These are phyloP conservation scores for Geothlypis trichas DNA, from an alignment of 2,113 vertebrate species.

Conservation along the genomic window DNA sequence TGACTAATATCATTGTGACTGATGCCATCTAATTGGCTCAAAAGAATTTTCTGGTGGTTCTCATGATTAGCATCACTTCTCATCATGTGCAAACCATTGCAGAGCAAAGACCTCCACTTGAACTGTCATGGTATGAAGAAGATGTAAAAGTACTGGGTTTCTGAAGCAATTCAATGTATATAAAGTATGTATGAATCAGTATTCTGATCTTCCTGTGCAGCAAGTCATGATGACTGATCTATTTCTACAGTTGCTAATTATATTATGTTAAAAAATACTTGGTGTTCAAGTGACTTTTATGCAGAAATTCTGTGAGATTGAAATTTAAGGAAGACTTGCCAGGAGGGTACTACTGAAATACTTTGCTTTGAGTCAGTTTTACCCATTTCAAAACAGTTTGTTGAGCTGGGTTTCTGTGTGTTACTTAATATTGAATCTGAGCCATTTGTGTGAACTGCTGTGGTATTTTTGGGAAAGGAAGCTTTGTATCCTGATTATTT, in stretches of 20 bases:
- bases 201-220: slow-evolving; percentile 37
- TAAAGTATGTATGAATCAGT: slow-evolving; percentile 56
- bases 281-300: slow-evolving; percentile 39
- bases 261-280: slow-evolving; percentile 46
- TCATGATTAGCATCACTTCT: slow-evolving; percentile 55
- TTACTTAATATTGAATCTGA: neutral
- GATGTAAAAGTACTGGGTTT: neutral
- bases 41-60: slow-evolving; percentile 23
- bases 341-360: slow-evolving; percentile 20
- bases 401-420: neutral
- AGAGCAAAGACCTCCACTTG: slow-evolving; percentile 3
- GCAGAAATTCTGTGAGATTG: neutral
- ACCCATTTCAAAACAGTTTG: slow-evolving; percentile 20
- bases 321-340: neutral
- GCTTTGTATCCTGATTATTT: neutral
- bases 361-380: slow-evolving; percentile 16
- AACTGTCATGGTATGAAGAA: neutral
- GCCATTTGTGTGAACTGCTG: neutral
- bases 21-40: slow-evolving; percentile 23
- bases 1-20: slow-evolving; percentile 69
- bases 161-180: slow-evolving; percentile 23
- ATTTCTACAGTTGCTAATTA: slow-evolving; percentile 60
- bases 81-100: slow-evolving; percentile 42
- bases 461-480: neutral
- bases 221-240: slow-evolving; percentile 59